These are phyloP conservation scores for Aromia moschata DNA, from an alignment of 2,888 invertebrate species.

Conservation along the genomic window DNA sequence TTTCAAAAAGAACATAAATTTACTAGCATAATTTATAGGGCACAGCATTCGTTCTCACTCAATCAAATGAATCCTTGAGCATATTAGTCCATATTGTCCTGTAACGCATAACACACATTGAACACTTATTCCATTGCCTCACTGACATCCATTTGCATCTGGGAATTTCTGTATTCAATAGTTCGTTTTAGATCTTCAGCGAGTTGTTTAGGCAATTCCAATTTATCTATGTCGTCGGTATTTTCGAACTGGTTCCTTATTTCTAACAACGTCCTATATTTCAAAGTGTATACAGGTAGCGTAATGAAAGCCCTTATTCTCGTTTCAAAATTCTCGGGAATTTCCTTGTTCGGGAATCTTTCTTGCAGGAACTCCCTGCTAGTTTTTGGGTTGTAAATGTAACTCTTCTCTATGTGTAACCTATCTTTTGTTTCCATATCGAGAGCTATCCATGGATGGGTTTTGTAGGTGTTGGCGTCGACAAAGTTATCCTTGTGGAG, in stretches of 20 bases:
- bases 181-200: conserved; percentile 58
- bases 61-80: not conserved
- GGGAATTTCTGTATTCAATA: conserved; percentile 39
- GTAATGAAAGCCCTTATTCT: conserved; percentile 66
- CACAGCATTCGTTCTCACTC: not conserved
- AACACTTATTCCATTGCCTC: not conserved
- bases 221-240: conserved; percentile 55
- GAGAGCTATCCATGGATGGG: conserved; percentile 87
- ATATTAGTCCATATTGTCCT: not conserved
- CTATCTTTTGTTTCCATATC: conserved; percentile 76
- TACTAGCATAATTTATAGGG: not conserved
- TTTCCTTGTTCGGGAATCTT: conserved; percentile 36
- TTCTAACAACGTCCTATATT: conserved; percentile 62
- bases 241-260: conserved; percentile 60
- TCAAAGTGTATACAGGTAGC: conserved; percentile 65
- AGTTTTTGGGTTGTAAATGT: conserved; percentile 64
- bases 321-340: conserved; percentile 44
- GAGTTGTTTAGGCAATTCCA: conserved; percentile 64
- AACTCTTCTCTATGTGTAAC: conserved; percentile 67
- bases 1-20: not conserved
- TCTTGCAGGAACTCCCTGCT: conserved; percentile 45
- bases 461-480: conserved; percentile 79
- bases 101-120: not conserved
- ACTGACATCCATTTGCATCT: conserved; percentile 6
- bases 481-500: conserved; percentile 66